Conservation (phyloP, 2,888 invertebrate species). For the Calliphora vomitoria region DNA sequence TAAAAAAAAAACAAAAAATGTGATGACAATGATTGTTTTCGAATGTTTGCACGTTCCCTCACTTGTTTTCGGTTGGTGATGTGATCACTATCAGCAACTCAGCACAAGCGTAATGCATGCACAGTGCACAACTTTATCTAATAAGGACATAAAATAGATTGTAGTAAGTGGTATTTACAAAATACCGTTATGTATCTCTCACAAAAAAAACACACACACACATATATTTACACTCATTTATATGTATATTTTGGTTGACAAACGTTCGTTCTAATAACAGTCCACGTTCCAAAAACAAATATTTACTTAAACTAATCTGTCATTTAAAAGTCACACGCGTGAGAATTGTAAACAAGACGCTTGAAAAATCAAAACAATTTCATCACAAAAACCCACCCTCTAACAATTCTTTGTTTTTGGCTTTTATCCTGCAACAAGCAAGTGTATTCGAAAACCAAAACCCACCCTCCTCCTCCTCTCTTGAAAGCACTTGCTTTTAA, state of each 20-base stretch:
- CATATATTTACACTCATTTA: not conserved
- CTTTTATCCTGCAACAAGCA: constrained; percentile 43
- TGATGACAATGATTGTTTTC: constrained; percentile 62
- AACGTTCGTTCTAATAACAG: constrained; percentile 62
- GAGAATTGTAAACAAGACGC: constrained; percentile 83
- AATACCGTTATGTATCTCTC: constrained; percentile 75
- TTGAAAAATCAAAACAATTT: constrained; percentile 75
- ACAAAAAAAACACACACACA: not conserved
- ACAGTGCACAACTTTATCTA: constrained; percentile 79
- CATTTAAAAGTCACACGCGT: constrained; percentile 85
- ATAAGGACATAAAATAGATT: constrained; percentile 74
- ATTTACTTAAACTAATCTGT: constrained; percentile 84
- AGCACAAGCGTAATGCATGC: constrained; percentile 71
- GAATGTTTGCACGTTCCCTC: constrained; percentile 26
- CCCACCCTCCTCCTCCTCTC: constrained; percentile 1
- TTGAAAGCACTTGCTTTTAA: constrained; percentile 38
- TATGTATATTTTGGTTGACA: constrained; percentile 47
- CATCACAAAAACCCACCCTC: constrained; percentile 53
- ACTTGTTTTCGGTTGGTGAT: not conserved
- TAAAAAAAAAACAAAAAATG: constrained; percentile 33
- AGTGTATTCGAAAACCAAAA: constrained; percentile 47
- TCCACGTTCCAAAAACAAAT: constrained; percentile 81
- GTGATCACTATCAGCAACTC: constrained; percentile 56
- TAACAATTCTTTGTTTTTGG: not conserved
- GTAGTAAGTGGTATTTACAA: constrained; percentile 59